phyloP scores from a whole-genome alignment of 2,888 invertebrate species.

The Nomada fabriciana region DNA sequence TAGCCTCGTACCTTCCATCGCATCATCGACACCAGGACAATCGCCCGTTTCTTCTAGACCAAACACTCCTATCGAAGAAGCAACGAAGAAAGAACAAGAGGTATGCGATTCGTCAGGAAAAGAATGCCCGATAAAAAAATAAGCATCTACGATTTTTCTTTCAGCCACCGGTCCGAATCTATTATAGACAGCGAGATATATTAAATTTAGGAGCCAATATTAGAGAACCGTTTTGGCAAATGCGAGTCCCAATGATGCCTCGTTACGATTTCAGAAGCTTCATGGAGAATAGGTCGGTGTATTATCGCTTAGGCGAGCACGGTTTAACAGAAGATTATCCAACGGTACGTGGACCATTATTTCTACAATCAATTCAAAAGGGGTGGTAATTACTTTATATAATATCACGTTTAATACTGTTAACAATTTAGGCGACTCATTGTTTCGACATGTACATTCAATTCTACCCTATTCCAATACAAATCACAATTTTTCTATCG shows the following conservation, averaged over 20 bases:
- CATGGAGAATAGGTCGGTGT: slow-evolving; percentile 88
- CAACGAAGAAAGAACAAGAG: slow-evolving; percentile 38
- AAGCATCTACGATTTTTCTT: not conserved
- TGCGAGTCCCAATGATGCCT: slow-evolving; percentile 86
- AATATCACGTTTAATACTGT: slow-evolving; percentile 3
- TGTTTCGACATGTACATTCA: not conserved
- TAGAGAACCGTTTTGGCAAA: slow-evolving; percentile 86
- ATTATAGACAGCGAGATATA: slow-evolving; percentile 86
- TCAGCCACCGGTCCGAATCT: slow-evolving; percentile 78
- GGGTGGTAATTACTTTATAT: not conserved
- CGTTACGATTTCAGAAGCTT: slow-evolving; percentile 86
- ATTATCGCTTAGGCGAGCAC: slow-evolving; percentile 86
- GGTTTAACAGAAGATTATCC: slow-evolving; percentile 87
- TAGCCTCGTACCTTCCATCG: slow-evolving; percentile 86
- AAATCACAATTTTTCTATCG: not conserved
- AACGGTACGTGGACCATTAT: slow-evolving; percentile 81
- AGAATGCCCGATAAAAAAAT: too few relatives aligned
- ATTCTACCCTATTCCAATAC: not conserved
- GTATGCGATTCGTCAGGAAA: slow-evolving; percentile 19
- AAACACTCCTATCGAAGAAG: slow-evolving; percentile 55
- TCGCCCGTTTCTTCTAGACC: slow-evolving; percentile 68
- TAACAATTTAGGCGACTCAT: slow-evolving; percentile 6
- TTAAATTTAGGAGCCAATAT: slow-evolving; percentile 87
- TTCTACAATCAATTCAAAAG: not conserved
- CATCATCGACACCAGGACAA: slow-evolving; percentile 79